Percentiles rank a stretch among this genome's conserved stretches.
Conservation (phyloP, 1,140 invertebrate genomes). For the Stratiolaelaps scimitus region DNA sequence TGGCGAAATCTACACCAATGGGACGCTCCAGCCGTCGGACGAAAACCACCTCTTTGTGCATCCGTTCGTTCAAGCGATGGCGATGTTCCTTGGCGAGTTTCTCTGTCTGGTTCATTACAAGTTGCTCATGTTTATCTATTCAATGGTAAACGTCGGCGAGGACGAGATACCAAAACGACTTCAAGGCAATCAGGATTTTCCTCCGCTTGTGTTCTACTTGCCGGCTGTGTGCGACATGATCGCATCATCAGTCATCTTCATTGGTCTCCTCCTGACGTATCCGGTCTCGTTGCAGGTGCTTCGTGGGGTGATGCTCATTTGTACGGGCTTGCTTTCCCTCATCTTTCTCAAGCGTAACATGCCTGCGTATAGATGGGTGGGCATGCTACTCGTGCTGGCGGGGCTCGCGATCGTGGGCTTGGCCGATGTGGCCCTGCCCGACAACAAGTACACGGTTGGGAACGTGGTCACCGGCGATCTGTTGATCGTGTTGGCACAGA, state of each 20-base stretch:
- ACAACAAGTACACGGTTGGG: too few relatives aligned
- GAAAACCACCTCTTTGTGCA: background rate
- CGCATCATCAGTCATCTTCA: too few relatives aligned
- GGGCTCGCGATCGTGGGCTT: constrained; percentile 70
- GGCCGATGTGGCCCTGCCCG: too few relatives aligned
- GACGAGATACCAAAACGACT: constrained; percentile 26
- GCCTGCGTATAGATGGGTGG: constrained; percentile 60
- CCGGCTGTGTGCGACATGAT: too few relatives aligned
- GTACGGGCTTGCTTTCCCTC: constrained; percentile 79
- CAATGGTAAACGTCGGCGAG: constrained; percentile 41
- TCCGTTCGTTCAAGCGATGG: constrained; percentile 42
- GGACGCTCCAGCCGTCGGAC: background rate
- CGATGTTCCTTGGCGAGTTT: constrained; percentile 82
- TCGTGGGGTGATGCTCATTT: constrained; percentile 74
- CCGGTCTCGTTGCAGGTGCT: constrained; percentile 25
- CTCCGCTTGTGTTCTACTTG: too few relatives aligned
- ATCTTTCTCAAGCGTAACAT: constrained; percentile 63
- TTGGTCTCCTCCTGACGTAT: too few relatives aligned
- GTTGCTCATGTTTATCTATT: constrained; percentile 45
- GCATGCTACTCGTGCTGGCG: constrained; percentile 62
- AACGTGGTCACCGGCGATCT: constrained; percentile 55
- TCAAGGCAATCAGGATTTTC: too few relatives aligned
- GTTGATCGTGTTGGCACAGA: constrained; percentile 76
- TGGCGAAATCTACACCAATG: background rate
- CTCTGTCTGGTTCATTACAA: constrained; percentile 62